Evolutionary conservation across 2,888 invertebrate genomes (phyloP).

Genomic region (Tuta absoluta): DNA sequence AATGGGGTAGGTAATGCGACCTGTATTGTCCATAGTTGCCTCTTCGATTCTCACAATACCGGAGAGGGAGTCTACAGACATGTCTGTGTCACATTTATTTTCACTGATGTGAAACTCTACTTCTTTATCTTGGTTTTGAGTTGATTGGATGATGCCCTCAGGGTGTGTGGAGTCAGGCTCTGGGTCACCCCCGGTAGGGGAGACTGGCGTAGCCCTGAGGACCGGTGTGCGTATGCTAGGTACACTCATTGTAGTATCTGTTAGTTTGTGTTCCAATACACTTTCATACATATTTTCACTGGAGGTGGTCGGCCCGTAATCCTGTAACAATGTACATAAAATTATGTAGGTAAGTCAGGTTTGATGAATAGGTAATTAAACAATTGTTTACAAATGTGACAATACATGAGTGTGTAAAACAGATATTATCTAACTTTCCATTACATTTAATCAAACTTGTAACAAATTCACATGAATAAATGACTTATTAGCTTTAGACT

Average conservation of each 20-base stretch:
- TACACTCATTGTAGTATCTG: constrained; percentile 68
- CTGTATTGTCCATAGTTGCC: constrained; percentile 63
- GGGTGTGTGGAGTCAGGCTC: constrained; percentile 76
- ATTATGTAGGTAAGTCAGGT: constrained; percentile 24
- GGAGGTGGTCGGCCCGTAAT: constrained; percentile 80
- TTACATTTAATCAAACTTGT: not conserved
- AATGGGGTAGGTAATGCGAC: constrained; percentile 68
- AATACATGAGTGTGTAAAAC: not conserved
- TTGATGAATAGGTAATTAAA: constrained; percentile 17
- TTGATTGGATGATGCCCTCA: constrained; percentile 71
- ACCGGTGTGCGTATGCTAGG: constrained; percentile 74
- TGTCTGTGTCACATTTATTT: constrained; percentile 64
- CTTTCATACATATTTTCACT: constrained; percentile 74
- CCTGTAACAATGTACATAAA: constrained; percentile 63
- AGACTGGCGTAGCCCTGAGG: constrained; percentile 67
- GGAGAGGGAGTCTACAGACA: constrained; percentile 70
- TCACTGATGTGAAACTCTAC: constrained; percentile 71
- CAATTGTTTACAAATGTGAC: constrained; percentile 29
- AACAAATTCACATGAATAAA: not conserved
- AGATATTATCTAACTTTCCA: not conserved
- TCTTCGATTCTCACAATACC: constrained; percentile 73
- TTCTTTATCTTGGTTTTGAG: constrained; percentile 66
- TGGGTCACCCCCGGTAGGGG: constrained; percentile 64
- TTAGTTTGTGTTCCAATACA: constrained; percentile 75
- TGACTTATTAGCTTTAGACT: not conserved